Percentiles rank a stretch among this genome's conserved stretches.
Evolutionary conservation across 2,113 vertebrate species (phyloP).

Genomic region (Petroica traversi): DNA sequence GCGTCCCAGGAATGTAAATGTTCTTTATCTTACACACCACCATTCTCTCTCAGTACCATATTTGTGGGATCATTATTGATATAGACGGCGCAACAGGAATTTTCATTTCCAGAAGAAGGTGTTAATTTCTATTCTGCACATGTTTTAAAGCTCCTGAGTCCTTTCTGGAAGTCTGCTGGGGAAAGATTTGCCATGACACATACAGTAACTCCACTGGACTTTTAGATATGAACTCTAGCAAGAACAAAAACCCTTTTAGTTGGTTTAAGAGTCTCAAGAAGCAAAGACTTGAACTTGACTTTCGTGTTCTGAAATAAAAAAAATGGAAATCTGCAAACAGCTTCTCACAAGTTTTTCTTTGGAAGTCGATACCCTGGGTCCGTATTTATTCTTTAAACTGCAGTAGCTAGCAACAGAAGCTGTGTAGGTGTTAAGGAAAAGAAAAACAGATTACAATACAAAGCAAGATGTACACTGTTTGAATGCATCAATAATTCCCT

Average conservation of each 20-base stretch:
- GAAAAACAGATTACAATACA: slow-evolving; percentile 55
- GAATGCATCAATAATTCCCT: slow-evolving; percentile 55
- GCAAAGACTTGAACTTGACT: background rate
- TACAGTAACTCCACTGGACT: background rate
- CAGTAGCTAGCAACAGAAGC: slow-evolving; percentile 59
- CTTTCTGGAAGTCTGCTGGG: background rate
- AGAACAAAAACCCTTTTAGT: background rate
- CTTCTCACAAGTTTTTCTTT: slow-evolving; percentile 21
- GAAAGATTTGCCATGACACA: background rate
- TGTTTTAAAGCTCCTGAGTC: background rate
- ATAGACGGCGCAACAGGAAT: background rate
- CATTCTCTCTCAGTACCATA: background rate
- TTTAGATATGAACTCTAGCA: background rate
- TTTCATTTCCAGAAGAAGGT: background rate
- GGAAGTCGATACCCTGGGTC: slow-evolving; percentile 18
- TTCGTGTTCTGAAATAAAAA: background rate
- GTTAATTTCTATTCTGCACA: background rate
- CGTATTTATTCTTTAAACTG: slow-evolving; percentile 54
- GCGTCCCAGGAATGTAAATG: background rate
- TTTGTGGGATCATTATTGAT: background rate
- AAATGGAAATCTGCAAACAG: slow-evolving; percentile 27
- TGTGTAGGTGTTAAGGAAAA: slow-evolving; percentile 66
- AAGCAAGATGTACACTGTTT: slow-evolving; percentile 49
- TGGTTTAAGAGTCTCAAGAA: background rate
- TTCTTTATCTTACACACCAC: background rate